A percentile compares a stretch with the other conserved stretches of the same genome.
These are phyloP conservation scores for Whitmania pigra DNA, from an alignment of 1,140 invertebrate genomes.

Conservation along the genomic window DNA sequence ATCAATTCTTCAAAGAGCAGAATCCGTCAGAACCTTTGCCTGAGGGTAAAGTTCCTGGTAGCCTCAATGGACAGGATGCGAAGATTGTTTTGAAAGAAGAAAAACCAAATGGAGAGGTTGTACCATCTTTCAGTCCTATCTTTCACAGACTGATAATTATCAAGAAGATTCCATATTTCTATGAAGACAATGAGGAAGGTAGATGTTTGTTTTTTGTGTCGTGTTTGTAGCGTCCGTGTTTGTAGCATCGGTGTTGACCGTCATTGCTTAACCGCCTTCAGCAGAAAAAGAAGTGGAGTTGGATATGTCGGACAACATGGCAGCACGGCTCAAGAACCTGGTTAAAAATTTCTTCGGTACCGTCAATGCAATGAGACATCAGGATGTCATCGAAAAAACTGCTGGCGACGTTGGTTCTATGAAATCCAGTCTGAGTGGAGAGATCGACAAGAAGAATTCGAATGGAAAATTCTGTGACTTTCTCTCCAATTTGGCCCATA, in stretches of 20 bases:
- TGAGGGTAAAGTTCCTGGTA: background rate
- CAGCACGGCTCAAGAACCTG: background rate
- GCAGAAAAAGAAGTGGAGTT: background rate
- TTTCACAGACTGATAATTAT: constrained; percentile 2
- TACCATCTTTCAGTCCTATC: background rate
- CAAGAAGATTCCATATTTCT: constrained; percentile 1
- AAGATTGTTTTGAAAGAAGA: background rate
- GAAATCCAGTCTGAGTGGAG: too few relatives aligned
- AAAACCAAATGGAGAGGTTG: background rate
- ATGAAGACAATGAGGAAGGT: background rate
- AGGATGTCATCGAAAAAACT: background rate
- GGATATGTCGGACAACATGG: too few relatives aligned
- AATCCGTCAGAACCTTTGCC: background rate
- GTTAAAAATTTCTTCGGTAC: background rate
- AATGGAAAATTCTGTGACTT: too few relatives aligned
- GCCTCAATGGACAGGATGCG: background rate
- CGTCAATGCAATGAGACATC: constrained; percentile 1
- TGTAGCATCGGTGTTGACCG: background rate
- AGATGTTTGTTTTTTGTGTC: background rate
- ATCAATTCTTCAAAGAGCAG: background rate
- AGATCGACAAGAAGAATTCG: too few relatives aligned
- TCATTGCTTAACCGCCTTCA: background rate
- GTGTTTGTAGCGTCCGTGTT: background rate
- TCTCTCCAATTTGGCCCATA: too few relatives aligned
- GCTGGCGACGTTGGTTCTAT: too few relatives aligned